Base-by-base conservation (phyloP, 2,113 vertebrate genomes). In the Leptobrachium leishanense region DNA sequence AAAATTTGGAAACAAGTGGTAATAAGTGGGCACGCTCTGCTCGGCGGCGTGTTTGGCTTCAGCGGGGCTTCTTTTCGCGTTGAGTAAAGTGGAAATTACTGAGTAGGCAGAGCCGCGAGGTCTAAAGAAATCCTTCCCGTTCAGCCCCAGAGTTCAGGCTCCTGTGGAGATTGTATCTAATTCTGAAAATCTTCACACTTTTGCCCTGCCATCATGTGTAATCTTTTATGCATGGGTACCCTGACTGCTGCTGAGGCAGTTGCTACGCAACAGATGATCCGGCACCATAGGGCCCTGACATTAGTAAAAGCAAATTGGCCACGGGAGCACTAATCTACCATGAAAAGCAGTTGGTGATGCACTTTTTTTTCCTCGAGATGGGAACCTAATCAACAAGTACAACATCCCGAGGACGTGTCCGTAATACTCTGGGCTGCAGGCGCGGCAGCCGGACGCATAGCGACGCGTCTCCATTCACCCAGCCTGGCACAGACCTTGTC, bases 301-400 rank as follows among this genome's bases (percentile, higher is more conserved):
- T 98, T 98, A 97, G 96, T 95, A 95, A 96, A 95, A 97, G 96
- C 95, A 99, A 98, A 99, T 97, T 98, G 97, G 98, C 96, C 96
- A 97, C 94, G 94, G 95, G 94, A 96, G 94, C 90, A 93, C 95
- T 96, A 96, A 97, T 96, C 94, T 96, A 92, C 94, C 91, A 93
- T 96, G 95, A 96, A 96, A 95, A 96, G 93, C 94, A 95, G 94
- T 93, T 92, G 91, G 90, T 90, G 88, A 86, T 84, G 73, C 85
- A 86, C 90, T 90, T 90, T 31, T 31, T 31, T 31, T 87, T 87
- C 89, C 68, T 92, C 84, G 84, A 88, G 86, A 90, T 87, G 84
- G 84, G 90, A 88, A 87, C 88, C 85, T 88, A 87, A 88, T 88
- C 86, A 88, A 90, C 82, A 90, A 87, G 85, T 86, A 87, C 85